Evolutionary conservation across 2,888 invertebrate species (phyloP).

Genomic region (Acholoe squamosa): DNA sequence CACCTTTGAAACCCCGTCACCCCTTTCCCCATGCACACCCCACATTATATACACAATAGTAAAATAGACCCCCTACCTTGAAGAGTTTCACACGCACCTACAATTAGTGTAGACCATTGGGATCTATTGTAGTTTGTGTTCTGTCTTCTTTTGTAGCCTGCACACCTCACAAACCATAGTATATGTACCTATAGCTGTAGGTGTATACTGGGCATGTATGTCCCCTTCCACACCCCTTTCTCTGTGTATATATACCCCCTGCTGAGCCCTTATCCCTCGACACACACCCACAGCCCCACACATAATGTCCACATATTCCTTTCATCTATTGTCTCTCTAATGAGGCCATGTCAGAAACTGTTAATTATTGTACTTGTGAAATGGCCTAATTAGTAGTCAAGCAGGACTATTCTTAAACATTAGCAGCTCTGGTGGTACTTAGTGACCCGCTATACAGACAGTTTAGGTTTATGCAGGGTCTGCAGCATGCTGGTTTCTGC

Average conservation of each 20-base stretch:
- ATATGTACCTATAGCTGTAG: not conserved
- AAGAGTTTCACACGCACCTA: not conserved
- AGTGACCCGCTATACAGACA: no score
- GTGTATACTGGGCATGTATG: no score
- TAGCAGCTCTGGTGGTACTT: no score
- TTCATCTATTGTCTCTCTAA: not conserved
- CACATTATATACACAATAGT: no score
- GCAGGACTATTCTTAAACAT: no score
- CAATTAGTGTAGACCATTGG: not conserved
- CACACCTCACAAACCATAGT: not conserved
- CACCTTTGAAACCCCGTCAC: not conserved
- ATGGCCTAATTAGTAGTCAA: no score
- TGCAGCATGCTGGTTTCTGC: no score
- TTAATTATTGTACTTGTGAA: not conserved
- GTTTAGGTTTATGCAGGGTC: no score
- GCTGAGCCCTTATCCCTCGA: no score
- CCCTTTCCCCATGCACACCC: not conserved
- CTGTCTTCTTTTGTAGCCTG: not conserved
- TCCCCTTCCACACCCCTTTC: not conserved
- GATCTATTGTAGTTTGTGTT: not conserved
- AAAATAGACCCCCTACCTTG: not conserved
- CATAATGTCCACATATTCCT: not conserved
- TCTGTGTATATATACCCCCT: not conserved
- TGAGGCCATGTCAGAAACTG: not conserved
- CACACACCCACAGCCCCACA: no score